A percentile compares a stretch with the other conserved stretches of the same genome.
phyloP scores from a whole-genome alignment of 92 coral and sea anemone species.

The Blastomussa wellsi region DNA sequence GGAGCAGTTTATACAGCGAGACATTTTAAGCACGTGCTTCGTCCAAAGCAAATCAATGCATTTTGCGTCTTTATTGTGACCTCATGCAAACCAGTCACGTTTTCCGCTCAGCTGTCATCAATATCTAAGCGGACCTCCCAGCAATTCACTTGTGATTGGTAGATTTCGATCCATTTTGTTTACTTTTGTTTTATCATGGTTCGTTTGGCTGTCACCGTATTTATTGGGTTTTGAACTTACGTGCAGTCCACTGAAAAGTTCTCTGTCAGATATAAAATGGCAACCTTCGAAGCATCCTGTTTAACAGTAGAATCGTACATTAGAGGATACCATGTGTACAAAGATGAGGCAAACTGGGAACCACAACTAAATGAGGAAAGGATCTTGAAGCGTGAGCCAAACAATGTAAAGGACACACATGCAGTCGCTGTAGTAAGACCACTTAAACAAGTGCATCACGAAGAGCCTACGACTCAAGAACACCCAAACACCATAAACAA shows the following conservation, averaged over 20 bases:
- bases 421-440: conserved; percentile 45
- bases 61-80: too few relatives aligned
- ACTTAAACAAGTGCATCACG: conserved; percentile 16
- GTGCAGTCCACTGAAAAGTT: not conserved
- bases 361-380: conserved; percentile 40
- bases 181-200: not conserved
- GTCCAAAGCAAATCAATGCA: too few relatives aligned
- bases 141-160: conserved; percentile 24
- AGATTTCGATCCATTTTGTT: not conserved
- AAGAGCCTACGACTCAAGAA: not conserved
- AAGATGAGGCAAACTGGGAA: conserved; percentile 41
- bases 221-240: too few relatives aligned
- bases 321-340: conserved; percentile 58
- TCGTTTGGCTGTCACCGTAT: conserved; percentile 17
- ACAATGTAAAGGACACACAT: too few relatives aligned
- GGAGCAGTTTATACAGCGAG: too few relatives aligned
- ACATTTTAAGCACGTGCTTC: too few relatives aligned
- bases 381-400: not conserved
- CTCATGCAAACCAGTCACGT: too few relatives aligned
- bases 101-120: conserved; percentile 27
- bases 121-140: conserved; percentile 15
- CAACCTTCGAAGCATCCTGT: conserved; percentile 25
- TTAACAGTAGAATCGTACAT: conserved; percentile 47
- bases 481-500: too few relatives aligned
- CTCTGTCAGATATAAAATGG: conserved; percentile 22